Evolutionary conservation across 2,797 vertebrate species (phyloP), one percentile per base, ranked within the genome.

Genomic region (Xerus rutilus): DNA sequence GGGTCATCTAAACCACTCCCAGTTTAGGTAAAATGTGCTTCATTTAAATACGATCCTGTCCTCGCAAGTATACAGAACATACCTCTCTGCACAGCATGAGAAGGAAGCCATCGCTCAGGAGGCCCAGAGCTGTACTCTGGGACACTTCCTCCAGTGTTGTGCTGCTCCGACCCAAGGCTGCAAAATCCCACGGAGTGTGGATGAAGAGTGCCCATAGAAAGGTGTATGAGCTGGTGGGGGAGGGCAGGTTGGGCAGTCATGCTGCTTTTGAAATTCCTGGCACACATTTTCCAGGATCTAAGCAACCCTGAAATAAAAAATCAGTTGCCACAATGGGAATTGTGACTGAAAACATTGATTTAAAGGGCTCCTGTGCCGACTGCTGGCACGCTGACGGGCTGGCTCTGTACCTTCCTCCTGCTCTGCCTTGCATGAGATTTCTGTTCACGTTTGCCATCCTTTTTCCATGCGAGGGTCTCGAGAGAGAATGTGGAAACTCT

Each of bases 11-110:
- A 73, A 17, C 3, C 18, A 32, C 5, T 17, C 78, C 65, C 12
- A 23, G 23, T 6, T 91, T 43, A 15, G 35, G 20, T 4, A 35
- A 52, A 77, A 59, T 1, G 14, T 32, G 59, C n/a, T 78, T 17
- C 4, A 3, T 14, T 47, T 47, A 35, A 39, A 39, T 15, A 62
- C 0, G 20, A 5, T 1, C 0, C 0, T 14, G 0, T 21, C 3
- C 0, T 10, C 57, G 1, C 35, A 1, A 17, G 52, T 15, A 6
- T 28, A 11, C 0, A 28, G 64, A 47, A 30, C 43, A 69, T 65
- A 12, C 0, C 23, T 49, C 39, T 54, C 74, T 28, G 77, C n/a
- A 8, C 47, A 0, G 23, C 35, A 0, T 0, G 0, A 65, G 15
- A 20, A 67, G 18, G 54, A 65, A 13, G 1, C 39, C 10, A 1